Evolutionary conservation across 2,888 invertebrate genomes (phyloP), one percentile per base, ranked within the genome.

Genomic region (Meliscaeva auricollis): DNA sequence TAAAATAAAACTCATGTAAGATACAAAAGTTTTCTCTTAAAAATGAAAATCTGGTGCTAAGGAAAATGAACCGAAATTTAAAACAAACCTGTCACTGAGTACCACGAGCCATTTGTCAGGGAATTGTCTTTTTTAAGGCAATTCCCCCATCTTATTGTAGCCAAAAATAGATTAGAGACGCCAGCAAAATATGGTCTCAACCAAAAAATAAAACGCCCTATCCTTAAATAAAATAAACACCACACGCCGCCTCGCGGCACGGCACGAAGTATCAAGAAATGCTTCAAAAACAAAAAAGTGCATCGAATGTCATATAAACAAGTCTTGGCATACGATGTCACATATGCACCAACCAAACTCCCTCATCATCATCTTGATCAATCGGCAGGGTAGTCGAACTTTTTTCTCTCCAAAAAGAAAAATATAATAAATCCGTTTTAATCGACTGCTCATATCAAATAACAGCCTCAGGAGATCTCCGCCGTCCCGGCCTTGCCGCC

Each of bases 51-150:
- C 46, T 58, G 30, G 46, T n/a, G 15, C 62, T 26, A n/a, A 62
- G 62, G 15, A 64, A 66, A 17, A 38, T 20, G 69, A 64, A 73
- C 48, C 48, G 60, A 75, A 69, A 68, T 75, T 85, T 48, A 54
- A 64, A 75, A 56, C 76, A 80, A 80, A 85, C 85, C 85, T 85
- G 85, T 81, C 85, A 85, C 72, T 81, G 30, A 50, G 46, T 81
- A 76, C 72, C 81, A 81, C 81, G 73, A 85, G 85, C 80, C 85
- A 85, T 85, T 85, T 85, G 85, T 85, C 85, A 85, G 77, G 76
- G 68, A 80, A 85, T 68, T 50, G 54, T 80, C n/a, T 60, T 41
- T 41, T 26, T 26, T 41, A 22, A 38, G n/a, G 15, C 17, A 54
- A 4, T 60, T 54, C 48, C 44, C 54, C 26, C 73, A 52, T 69